These are phyloP conservation scores for Dicranocentrus wangi DNA, from an alignment of 2,888 invertebrate genomes.

Conservation along the genomic window DNA sequence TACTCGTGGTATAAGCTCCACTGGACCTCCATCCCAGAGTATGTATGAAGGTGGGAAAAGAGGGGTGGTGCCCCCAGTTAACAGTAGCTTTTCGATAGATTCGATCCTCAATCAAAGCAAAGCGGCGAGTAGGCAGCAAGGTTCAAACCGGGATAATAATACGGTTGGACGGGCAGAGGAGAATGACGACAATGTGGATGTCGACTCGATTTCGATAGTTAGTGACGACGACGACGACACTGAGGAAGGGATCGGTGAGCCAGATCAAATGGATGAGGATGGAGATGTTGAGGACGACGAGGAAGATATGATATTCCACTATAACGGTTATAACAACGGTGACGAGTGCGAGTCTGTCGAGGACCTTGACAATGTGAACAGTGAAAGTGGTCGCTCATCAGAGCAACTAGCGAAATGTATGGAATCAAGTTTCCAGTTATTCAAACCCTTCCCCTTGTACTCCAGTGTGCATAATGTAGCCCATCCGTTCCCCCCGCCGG, in stretches of 20 bases:
- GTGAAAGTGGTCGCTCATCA: background rate
- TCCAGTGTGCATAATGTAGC: conserved; percentile 40
- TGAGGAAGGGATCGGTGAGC: background rate
- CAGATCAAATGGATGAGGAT: conserved; percentile 41
- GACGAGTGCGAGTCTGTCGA: conserved; percentile 5
- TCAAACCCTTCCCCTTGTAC: conserved; percentile 69
- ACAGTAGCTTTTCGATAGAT: conserved; percentile 69
- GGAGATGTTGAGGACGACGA: conserved; percentile 46
- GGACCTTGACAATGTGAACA: background rate
- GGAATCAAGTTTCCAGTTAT: conserved; percentile 29
- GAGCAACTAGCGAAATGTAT: background rate
- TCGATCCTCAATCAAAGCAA: conserved; percentile 60
- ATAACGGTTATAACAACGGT: background rate
- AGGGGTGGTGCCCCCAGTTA: too few relatives aligned
- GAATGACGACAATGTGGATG: conserved; percentile 37
- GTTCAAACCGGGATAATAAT: too few relatives aligned
- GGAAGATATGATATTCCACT: conserved; percentile 4
- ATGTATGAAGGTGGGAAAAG: too few relatives aligned
- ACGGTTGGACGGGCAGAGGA: conserved; percentile 23
- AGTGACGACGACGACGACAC: conserved; percentile 12
- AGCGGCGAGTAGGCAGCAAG: conserved; percentile 1
- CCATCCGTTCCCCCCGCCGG: conserved; percentile 10
- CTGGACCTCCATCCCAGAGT: too few relatives aligned
- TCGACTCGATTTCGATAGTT: conserved; percentile 29
- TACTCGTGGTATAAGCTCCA: too few relatives aligned